A percentile compares a stretch with the other conserved stretches of the same genome.
Conservation (phyloP, 2,888 invertebrate genomes). For the Mythimna loreyi region DNA sequence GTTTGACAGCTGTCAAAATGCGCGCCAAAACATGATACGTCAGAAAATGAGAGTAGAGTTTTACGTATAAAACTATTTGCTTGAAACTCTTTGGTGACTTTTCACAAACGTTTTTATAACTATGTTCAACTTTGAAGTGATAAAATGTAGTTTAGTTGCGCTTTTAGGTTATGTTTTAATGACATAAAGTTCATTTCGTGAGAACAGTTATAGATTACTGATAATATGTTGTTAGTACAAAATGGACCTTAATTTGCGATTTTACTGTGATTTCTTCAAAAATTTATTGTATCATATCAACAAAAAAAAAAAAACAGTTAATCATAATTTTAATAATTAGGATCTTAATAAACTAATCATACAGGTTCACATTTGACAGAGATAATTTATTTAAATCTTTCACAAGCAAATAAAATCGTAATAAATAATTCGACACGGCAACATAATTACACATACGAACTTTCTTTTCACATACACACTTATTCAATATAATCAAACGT, state of each 20-base stretch:
- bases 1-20: slow-evolving; percentile 71
- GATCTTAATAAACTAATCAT: slow-evolving; percentile 6
- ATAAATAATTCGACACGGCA: slow-evolving; percentile 3
- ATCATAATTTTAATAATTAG: neutral
- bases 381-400: neutral
- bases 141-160: slow-evolving; percentile 28
- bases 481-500: slow-evolving; percentile 18
- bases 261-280: neutral
- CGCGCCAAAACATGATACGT: slow-evolving; percentile 62
- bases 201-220: slow-evolving; percentile 34
- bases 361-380: slow-evolving; percentile 14
- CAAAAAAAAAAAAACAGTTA: no score
- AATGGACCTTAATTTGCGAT: neutral
- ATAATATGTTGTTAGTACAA: slow-evolving; percentile 10
- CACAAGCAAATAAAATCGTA: neutral
- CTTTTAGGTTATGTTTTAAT: slow-evolving; percentile 46
- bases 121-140: slow-evolving; percentile 8
- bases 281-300: no score
- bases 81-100: slow-evolving; percentile 70
- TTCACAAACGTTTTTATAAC: no score
- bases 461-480: slow-evolving; percentile 25
- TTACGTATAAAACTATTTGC: slow-evolving; percentile 67
- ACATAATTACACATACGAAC: slow-evolving; percentile 18
- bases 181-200: slow-evolving; percentile 10
- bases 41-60: slow-evolving; percentile 73